Conservation (phyloP, 2,888 invertebrate genomes). For the Hemistola chrysoprasaria region DNA sequence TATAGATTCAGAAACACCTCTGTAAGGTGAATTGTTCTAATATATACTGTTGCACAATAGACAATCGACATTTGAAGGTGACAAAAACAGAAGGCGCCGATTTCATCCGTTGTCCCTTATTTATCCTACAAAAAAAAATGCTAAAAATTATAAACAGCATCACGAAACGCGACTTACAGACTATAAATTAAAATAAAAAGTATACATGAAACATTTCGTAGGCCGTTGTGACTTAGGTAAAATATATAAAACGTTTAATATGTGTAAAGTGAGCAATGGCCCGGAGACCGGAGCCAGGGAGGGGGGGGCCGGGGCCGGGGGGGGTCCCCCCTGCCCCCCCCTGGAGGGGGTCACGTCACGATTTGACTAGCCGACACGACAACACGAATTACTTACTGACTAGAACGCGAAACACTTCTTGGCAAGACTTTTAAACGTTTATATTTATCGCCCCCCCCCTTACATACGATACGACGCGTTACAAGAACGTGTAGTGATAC, state of each 20-base stretch:
- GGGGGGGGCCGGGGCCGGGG: constrained; percentile 22
- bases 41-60: no score
- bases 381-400: constrained; percentile 75
- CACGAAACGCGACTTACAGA: constrained; percentile 44
- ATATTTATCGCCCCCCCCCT: constrained; percentile 13
- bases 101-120: no score
- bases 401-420: constrained; percentile 73
- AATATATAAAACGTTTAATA: constrained; percentile 17
- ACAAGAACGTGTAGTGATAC: no score
- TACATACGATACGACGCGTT: no score
- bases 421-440: constrained; percentile 69
- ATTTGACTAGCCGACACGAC: constrained; percentile 78
- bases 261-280: background rate
- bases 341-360: constrained; percentile 17
- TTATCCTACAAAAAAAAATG: constrained; percentile 57
- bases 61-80: no score
- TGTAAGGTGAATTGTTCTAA: no score
- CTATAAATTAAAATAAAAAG: constrained; percentile 61
- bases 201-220: constrained; percentile 60
- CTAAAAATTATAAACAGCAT: constrained; percentile 67
- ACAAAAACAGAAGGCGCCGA: no score
- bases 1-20: no score
- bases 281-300: background rate
- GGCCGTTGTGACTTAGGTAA: constrained; percentile 74
- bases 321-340: constrained; percentile 14